Evolutionary conservation across 1,140 invertebrate genomes (phyloP).

Genomic region (Neotoxoptera formosana): DNA sequence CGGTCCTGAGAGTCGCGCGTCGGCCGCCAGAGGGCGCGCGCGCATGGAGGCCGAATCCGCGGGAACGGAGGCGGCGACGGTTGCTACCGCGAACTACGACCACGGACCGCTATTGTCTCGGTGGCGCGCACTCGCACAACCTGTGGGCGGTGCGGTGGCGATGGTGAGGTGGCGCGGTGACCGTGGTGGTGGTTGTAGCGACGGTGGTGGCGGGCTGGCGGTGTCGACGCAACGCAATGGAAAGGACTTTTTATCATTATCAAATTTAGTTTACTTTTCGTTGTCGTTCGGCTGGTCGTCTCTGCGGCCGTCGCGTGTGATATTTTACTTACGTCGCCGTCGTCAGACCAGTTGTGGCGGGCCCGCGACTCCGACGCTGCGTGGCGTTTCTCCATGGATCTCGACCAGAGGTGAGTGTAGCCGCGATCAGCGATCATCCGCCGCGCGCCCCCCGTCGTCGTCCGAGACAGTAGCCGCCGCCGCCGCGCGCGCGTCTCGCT

Average conservation of each 20-base stretch:
- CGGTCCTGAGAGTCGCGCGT: too few relatives aligned
- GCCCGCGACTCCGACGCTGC: not conserved
- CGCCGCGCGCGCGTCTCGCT: not conserved
- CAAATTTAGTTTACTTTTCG: conserved; percentile 18
- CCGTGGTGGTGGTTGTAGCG: not conserved
- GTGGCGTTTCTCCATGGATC: not conserved
- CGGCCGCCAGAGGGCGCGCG: not conserved
- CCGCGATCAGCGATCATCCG: not conserved
- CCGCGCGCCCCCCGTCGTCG: too few relatives aligned
- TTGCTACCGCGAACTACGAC: not conserved
- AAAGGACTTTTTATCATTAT: conserved; percentile 20
- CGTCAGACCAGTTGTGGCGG: not conserved
- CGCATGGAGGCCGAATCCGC: not conserved
- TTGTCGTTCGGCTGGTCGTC: not conserved
- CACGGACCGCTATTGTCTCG: not conserved
- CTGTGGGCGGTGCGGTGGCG: not conserved
- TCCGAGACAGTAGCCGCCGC: too few relatives aligned
- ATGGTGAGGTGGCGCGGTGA: not conserved
- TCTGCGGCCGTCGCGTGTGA: not conserved
- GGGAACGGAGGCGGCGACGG: not conserved
- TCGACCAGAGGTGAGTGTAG: not conserved
- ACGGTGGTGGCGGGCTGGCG: not conserved
- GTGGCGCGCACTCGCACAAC: not conserved
- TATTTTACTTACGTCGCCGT: not conserved
- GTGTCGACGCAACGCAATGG: not conserved